These are phyloP conservation scores for Phaethon lepturus DNA, from an alignment of 2,113 vertebrate genomes.

Conservation along the genomic window DNA sequence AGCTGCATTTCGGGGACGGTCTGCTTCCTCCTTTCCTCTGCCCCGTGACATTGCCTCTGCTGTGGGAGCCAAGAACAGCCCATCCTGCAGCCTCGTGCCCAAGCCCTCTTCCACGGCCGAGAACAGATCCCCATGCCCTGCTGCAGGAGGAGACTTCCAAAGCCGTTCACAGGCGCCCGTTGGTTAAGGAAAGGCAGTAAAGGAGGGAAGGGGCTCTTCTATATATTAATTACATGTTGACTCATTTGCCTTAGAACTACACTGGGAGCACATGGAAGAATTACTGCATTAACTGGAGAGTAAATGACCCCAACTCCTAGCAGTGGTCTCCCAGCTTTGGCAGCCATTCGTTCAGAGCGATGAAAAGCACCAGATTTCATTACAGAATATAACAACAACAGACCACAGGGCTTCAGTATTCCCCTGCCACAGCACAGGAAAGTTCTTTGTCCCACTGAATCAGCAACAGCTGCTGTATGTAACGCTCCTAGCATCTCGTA, in stretches of 20 bases:
- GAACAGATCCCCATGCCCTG: not conserved
- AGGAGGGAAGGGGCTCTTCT: not conserved
- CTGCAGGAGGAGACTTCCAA: not conserved
- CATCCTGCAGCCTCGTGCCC: not conserved
- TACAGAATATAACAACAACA: not conserved
- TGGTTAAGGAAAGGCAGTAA: not conserved
- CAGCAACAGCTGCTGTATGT: not conserved
- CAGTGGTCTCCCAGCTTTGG: not conserved
- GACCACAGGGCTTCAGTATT: not conserved
- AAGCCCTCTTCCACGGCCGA: not conserved
- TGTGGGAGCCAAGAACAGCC: not conserved
- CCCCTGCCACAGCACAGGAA: not conserved
- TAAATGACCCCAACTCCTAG: not conserved
- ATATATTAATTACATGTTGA: constrained; percentile 18
- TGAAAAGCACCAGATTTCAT: not conserved
- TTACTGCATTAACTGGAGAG: constrained; percentile 34
- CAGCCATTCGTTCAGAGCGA: not conserved
- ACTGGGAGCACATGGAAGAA: not conserved
- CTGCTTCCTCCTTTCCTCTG: not conserved
- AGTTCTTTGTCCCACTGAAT: not conserved
- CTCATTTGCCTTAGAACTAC: not conserved
- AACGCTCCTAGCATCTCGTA: not conserved
- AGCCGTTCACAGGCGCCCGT: fast-evolving
- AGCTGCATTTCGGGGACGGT: not conserved
- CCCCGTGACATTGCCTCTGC: not conserved